Evolutionary conservation across 2,888 invertebrate genomes (phyloP).

Genomic region (Myathropa florea): DNA sequence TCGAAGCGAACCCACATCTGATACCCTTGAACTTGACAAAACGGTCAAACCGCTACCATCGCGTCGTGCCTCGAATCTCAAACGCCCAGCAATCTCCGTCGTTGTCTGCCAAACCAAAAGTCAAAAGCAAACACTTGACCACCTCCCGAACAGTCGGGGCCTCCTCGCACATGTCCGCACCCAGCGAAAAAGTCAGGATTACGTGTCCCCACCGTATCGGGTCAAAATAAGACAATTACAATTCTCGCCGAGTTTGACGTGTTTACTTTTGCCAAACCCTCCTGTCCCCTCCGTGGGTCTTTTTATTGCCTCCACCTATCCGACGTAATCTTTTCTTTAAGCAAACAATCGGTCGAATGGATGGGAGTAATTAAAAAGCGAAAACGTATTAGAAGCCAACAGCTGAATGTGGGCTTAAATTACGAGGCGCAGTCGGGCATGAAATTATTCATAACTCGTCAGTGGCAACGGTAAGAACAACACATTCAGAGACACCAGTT

Average conservation of each 20-base stretch:
- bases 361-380: slow-evolving; percentile 37
- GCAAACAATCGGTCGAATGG: background rate
- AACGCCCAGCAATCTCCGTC: background rate
- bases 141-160: background rate
- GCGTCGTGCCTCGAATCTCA: slow-evolving; percentile 24
- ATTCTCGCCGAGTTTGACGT: slow-evolving; percentile 38
- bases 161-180: background rate
- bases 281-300: no score
- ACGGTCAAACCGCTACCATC: slow-evolving; percentile 25
- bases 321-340: slow-evolving; percentile 21
- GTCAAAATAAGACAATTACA: slow-evolving; percentile 53
- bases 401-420: slow-evolving; percentile 45
- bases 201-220: slow-evolving; percentile 34
- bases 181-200: slow-evolving; percentile 27
- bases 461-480: slow-evolving; percentile 14
- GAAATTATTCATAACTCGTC: slow-evolving; percentile 44
- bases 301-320: no score
- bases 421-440: slow-evolving; percentile 5
- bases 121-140: background rate
- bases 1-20: background rate
- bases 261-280: slow-evolving; percentile 20
- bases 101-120: background rate
- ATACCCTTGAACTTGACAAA: slow-evolving; percentile 54
- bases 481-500: background rate
- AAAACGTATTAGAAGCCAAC: background rate